Evolutionary conservation across 2,888 invertebrate species (phyloP).

Genomic region (Tetrapedia diversipes): DNA sequence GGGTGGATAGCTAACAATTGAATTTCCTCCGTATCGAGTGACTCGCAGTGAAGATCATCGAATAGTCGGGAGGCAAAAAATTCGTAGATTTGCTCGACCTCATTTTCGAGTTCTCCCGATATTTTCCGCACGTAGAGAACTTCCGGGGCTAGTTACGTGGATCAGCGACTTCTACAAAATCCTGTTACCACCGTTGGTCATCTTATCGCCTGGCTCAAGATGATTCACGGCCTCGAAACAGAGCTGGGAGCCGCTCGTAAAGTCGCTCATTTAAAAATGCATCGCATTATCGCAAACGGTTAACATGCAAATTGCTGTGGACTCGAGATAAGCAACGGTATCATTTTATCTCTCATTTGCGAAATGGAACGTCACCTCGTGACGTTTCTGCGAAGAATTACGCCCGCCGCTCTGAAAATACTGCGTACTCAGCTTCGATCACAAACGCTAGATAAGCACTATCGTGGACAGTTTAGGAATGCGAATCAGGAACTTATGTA

Average conservation of each 20-base stretch:
- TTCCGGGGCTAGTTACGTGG: slow-evolving; percentile 32
- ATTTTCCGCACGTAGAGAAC: slow-evolving; percentile 39
- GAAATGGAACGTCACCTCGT: neutral
- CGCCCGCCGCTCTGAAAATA: neutral
- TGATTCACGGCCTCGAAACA: slow-evolving; percentile 5
- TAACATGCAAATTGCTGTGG: slow-evolving; percentile 24
- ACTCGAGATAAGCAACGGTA: neutral
- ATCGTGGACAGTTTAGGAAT: neutral
- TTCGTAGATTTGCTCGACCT: slow-evolving; percentile 8
- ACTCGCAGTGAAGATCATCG: neutral
- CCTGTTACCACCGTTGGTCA: slow-evolving; percentile 17
- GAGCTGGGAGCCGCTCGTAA: neutral
- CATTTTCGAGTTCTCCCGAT: slow-evolving; percentile 2
- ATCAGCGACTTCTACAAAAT: slow-evolving; percentile 48
- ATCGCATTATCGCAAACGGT: slow-evolving; percentile 26
- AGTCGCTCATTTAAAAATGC: neutral
- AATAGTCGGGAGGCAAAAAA: slow-evolving; percentile 19
- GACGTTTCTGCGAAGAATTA: neutral
- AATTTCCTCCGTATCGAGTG: slow-evolving; percentile 24
- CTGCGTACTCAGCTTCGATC: neutral
- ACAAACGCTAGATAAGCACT: neutral
- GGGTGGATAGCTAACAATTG: slow-evolving; percentile 25
- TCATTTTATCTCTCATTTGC: slow-evolving; percentile 2
- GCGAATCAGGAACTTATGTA: too few species aligned
- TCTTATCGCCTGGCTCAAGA: slow-evolving; percentile 6